Evolutionary conservation across 2,797 vertebrate species (phyloP), one percentile per base, ranked within the genome.

Genomic region (Lepilemur ruficaudatus): DNA sequence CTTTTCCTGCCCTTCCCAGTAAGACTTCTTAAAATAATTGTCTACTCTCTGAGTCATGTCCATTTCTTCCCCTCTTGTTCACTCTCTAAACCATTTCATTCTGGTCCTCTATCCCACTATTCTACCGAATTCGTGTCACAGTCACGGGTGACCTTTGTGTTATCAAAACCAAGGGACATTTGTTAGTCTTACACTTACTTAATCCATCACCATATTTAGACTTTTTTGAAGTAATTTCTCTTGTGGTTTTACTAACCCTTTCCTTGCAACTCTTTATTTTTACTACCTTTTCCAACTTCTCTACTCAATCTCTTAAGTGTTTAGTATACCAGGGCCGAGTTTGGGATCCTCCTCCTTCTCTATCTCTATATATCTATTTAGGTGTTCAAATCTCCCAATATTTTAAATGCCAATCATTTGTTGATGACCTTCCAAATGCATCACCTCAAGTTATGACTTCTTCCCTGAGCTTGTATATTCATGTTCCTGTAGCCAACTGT

Each of bases 11-110:
- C 12, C 73, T 17, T 28, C 59, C 2, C 0, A 55, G 17, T 38
- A 91, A 88, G 88, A 76, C 5, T 32, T 75, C 5, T 93, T 86
- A 7, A 28, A 87, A 67, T 43, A 84, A 0, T 76, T 95, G 35
- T 4, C 65, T 48, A 32, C 5, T 8, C 23, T 22, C 1, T 23
- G 63, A 73, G 7, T 10, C 32, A 2, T 35, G 23, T 14, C 25
- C 2, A 23, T 35, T 41, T 59, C 23, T 46, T 75, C 14, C 41
- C 61, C 0, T 69, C 59, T 38, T 18, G 4, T n/a, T 89, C 28
- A 2, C 3, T 50, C 48, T 67, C 67, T 4, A 32, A 15, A 2
- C 8, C 11, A 5, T 52, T 43, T 5, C 7, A 2, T 63, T 70
- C 3, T 48, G 38, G 2, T 3, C 20, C 1, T 4, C 35, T 46